Evolutionary conservation across 2,797 vertebrate genomes (phyloP).

Genomic region (Lepus oiostolus): DNA sequence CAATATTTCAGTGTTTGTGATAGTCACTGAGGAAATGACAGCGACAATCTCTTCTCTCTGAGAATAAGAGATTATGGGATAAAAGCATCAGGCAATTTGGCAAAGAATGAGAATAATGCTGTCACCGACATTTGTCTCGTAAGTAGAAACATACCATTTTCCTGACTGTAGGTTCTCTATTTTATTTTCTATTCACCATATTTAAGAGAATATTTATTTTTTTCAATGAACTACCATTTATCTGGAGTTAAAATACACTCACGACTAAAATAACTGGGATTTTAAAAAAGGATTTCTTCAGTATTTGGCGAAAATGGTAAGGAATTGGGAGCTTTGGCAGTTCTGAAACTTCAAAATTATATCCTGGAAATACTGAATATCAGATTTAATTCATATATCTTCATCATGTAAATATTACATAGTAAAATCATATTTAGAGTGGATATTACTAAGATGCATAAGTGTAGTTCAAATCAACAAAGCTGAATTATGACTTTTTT

Average conservation of each 20-base stretch:
- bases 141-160: neutral
- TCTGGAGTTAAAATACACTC: neutral
- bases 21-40: neutral
- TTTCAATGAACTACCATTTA: conserved; percentile 8
- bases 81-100: neutral
- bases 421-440: neutral
- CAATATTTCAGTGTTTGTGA: conserved; percentile 9
- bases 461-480: neutral
- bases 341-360: neutral
- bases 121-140: neutral
- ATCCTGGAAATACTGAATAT: neutral
- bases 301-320: neutral
- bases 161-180: conserved; percentile 38
- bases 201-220: conserved; percentile 43
- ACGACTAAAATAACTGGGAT: conserved; percentile 10
- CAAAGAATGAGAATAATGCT: neutral
- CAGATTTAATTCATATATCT: neutral
- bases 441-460: neutral
- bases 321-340: neutral
- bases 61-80: conserved; percentile 31
- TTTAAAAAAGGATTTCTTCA: neutral
- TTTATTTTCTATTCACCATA: neutral
- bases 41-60: neutral
- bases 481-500: neutral
- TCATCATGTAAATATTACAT: neutral